A percentile compares a stretch with the other conserved stretches of the same genome.
These are phyloP conservation scores for Gobionotothen gibberifrons DNA, from an alignment of 2,797 vertebrate genomes.

Conservation along the genomic window DNA sequence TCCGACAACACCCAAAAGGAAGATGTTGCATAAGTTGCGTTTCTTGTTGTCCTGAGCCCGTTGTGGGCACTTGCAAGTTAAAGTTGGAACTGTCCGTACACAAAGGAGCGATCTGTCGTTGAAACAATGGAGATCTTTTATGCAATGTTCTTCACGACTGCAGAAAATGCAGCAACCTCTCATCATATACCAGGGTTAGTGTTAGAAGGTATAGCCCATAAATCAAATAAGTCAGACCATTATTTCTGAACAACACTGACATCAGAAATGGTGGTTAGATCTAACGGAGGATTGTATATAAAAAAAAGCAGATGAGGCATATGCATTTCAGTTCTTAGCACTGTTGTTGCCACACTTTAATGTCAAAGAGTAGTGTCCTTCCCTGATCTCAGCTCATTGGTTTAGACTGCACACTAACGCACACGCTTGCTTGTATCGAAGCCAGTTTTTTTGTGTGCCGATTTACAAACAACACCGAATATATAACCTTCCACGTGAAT, in stretches of 20 bases:
- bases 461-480: conserved; percentile 63
- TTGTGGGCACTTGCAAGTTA: conserved; percentile 50
- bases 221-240: conserved; percentile 31
- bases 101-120: conserved; percentile 39
- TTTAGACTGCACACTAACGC: conserved; percentile 57
- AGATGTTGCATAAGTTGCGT: conserved; percentile 76
- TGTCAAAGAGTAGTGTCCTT: conserved; percentile 68
- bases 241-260: conserved; percentile 50
- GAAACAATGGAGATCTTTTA: conserved; percentile 45
- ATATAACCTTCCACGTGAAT: conserved; percentile 48
- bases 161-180: conserved; percentile 63
- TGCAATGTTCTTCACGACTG: conserved; percentile 46
- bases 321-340: conserved; percentile 52
- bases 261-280: conserved; percentile 48
- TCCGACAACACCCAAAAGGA: conserved; percentile 59
- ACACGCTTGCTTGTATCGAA: conserved; percentile 51
- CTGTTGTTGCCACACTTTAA: conserved; percentile 62
- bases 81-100: conserved; percentile 57
- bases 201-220: conserved; percentile 39
- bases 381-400: conserved; percentile 77
- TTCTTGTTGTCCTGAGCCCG: conserved; percentile 74
- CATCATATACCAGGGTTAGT: conserved; percentile 45
- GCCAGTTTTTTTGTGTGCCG: conserved; percentile 52
- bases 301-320: conserved; percentile 55
- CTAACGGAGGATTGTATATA: conserved; percentile 33